A percentile compares a stretch with the other conserved stretches of the same genome.
These are phyloP conservation scores for Mionectes macconnelli DNA, from an alignment of 2,113 vertebrate genomes.

Conservation along the genomic window DNA sequence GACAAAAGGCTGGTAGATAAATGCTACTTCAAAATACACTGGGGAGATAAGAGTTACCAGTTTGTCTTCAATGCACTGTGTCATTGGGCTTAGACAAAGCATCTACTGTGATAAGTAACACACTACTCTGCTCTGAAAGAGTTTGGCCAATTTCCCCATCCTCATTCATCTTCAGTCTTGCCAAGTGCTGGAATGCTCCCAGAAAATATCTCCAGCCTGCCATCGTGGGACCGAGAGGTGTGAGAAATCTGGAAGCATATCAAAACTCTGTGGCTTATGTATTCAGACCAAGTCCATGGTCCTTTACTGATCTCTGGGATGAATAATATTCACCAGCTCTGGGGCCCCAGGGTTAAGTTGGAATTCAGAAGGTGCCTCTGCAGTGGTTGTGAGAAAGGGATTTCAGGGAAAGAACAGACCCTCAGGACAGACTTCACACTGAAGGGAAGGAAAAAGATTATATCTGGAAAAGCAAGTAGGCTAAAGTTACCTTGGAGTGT, in stretches of 20 bases:
- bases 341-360: background rate
- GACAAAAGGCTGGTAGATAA: background rate
- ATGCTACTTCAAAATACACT: background rate
- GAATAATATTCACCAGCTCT: background rate
- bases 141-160: slow-evolving; percentile 39
- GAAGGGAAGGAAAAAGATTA: background rate
- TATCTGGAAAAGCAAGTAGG: background rate
- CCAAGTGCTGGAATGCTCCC: slow-evolving; percentile 53
- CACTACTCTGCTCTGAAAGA: slow-evolving; percentile 15
- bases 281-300: background rate
- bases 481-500: background rate
- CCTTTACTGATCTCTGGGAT: background rate
- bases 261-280: slow-evolving; percentile 12
- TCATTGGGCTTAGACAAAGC: slow-evolving; percentile 34
- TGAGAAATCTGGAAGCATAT: slow-evolving; percentile 45
- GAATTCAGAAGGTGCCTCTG: background rate
- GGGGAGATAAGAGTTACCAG: slow-evolving; percentile 32
- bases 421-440: background rate
- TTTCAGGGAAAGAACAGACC: background rate
- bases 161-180: slow-evolving; percentile 43
- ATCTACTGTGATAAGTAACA: slow-evolving; percentile 40
- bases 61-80: slow-evolving; percentile 8
- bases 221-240: slow-evolving; percentile 28
- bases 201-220: slow-evolving; percentile 46
- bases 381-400: background rate